Base-by-base conservation (phyloP, 2,888 invertebrate species). In the Tetragnatha montana region DNA sequence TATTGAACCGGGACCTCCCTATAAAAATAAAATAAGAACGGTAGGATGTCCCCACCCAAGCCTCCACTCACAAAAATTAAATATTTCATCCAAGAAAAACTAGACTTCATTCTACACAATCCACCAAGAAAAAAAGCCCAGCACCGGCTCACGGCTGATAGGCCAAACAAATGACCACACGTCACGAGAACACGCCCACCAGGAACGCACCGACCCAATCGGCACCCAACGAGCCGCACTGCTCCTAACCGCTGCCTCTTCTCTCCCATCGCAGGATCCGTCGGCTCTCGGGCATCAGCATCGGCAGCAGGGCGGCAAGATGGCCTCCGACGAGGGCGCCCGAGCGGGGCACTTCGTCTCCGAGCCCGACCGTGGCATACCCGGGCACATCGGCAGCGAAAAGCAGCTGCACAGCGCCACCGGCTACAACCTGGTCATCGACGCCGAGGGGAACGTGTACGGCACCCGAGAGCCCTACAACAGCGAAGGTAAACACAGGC, bases 361-460 rank as follows among this genome's bases (percentile, higher is more conserved):
- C 22, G 89, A 81, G n/a, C 68, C 83, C 68, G 91, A 91, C 81
- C 14, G 78, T 8, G 91, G 85, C 0, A 75, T 84, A 6, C 91
- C 91, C n/a, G 73, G 68, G 8, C 90, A 91, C 60, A 82, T 91
- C 82, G 89, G 91, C 21, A 74, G 86, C n/a, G 81, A 84, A 92
- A 95, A 95, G 94, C 95, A 95, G 92, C 93, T 95, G 35, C 95
- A 94, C 92, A 95, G 94, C 89, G 94, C 94, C 92, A 95, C 95
- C 0, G 95, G 95, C 0, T 94, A 94, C 92, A 94, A 94, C 92
- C 92, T 95, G 70, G 95, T 94, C 12, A 93, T 95, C 17, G 94
- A 94, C 91, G 93, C 94, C 7, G 94, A 94, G 89, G 95, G 95
- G 22, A 93, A 93, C 87, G 94, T 95, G 2, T 93, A 93, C 81